These are phyloP conservation scores for Zophobas morio DNA, from an alignment of 1,140 invertebrate genomes.

Conservation along the genomic window DNA sequence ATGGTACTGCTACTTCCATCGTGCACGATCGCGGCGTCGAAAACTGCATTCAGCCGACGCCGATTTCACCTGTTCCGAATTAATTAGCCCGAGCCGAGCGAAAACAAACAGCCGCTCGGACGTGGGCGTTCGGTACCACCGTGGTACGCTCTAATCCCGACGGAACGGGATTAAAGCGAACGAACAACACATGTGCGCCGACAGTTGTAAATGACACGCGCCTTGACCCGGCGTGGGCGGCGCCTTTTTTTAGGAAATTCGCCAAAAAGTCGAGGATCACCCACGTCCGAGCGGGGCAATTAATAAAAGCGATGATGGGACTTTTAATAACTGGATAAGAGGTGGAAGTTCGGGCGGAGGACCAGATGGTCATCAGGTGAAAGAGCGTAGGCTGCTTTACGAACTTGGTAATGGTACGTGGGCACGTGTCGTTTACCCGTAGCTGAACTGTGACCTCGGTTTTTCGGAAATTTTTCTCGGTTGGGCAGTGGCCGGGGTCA, in stretches of 20 bases:
- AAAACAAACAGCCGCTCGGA: not conserved
- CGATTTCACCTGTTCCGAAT: slow-evolving; percentile 1
- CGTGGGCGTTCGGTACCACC: slow-evolving; percentile 13
- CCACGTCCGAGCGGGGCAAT: slow-evolving; percentile 14
- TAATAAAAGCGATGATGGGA: slow-evolving; percentile 33
- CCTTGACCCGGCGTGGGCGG: slow-evolving; percentile 42
- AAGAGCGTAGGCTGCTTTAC: slow-evolving; percentile 46
- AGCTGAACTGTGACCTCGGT: slow-evolving; percentile 34
- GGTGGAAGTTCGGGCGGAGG: slow-evolving; percentile 33
- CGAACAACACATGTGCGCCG: slow-evolving; percentile 34
- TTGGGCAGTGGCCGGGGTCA: too few relatives aligned
- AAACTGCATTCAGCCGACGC: not conserved
- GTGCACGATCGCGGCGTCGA: not conserved
- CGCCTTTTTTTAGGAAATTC: not conserved
- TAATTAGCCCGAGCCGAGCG: slow-evolving; percentile 7
- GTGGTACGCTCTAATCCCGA: slow-evolving; percentile 24
- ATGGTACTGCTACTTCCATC: not conserved
- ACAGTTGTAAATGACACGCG: slow-evolving; percentile 52
- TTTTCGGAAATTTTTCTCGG: slow-evolving; percentile 6
- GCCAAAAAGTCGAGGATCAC: slow-evolving; percentile 39
- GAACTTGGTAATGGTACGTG: slow-evolving; percentile 50
- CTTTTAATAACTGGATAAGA: slow-evolving; percentile 34
- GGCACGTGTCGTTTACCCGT: slow-evolving; percentile 49
- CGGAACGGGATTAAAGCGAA: slow-evolving; percentile 48
- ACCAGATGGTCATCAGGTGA: slow-evolving; percentile 53